phyloP scores from a whole-genome alignment of 2,888 invertebrate genomes.

The Gymnosoma rotundatum region DNA sequence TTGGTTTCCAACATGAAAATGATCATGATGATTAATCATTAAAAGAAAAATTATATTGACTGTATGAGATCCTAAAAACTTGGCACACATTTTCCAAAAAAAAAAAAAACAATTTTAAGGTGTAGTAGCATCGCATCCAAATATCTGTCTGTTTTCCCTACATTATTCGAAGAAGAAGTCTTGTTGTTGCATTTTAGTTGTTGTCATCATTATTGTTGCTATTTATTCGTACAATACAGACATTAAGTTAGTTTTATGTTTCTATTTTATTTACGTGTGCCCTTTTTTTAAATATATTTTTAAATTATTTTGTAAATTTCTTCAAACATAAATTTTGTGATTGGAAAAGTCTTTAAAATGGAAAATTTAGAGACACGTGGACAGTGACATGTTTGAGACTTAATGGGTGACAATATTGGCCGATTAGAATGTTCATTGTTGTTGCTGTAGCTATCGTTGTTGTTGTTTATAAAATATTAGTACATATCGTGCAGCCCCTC shows the following conservation, averaged over 20 bases:
- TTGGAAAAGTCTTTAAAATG: not conserved
- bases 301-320: conserved; percentile 46
- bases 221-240: conserved; percentile 7
- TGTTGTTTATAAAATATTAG: conserved; percentile 35
- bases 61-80: conserved; percentile 60
- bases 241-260: conserved; percentile 47
- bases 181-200: not conserved
- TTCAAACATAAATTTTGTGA: conserved; percentile 52
- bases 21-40: conserved; percentile 65
- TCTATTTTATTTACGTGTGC: conserved; percentile 36
- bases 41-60: conserved; percentile 25
- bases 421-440: conserved; percentile 38
- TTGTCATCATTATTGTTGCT: conserved; percentile 1
- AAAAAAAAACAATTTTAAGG: conserved; percentile 28
- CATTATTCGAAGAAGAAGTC: conserved; percentile 13
- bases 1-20: conserved; percentile 31
- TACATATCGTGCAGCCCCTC: conserved; percentile 59
- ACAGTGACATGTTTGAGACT: conserved; percentile 38
- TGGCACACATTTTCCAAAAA: conserved; percentile 66
- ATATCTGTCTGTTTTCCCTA: not conserved
- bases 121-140: conserved; percentile 10
- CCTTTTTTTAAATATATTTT: conserved; percentile 36
- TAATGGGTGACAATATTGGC: conserved; percentile 58
- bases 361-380: conserved; percentile 14
- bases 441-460: not conserved